phyloP scores from a whole-genome alignment of 2,888 invertebrate species.

The Drosophila buzzatii region DNA sequence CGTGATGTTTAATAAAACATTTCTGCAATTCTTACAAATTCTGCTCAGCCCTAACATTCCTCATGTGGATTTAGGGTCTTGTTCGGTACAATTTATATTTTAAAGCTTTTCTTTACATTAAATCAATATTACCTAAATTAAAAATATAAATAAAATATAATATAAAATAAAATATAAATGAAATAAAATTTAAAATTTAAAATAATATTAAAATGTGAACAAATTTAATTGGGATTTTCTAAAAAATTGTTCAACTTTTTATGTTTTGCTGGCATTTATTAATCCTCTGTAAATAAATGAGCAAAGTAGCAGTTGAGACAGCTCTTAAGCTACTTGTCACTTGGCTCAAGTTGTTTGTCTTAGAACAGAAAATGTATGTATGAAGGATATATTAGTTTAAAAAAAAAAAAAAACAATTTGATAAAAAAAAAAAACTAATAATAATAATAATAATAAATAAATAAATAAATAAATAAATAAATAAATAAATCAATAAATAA shows the following conservation, averaged over 20 bases:
- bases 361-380: neutral
- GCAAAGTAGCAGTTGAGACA: neutral
- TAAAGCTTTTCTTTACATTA: neutral
- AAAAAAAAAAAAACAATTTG: no score
- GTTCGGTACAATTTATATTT: neutral
- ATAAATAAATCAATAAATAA: no score
- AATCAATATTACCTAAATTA: neutral
- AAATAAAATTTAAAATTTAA: no score
- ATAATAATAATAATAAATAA: no score
- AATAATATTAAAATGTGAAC: neutral
- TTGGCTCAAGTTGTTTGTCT: no score
- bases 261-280: neutral
- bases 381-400: neutral
- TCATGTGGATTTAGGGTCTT: neutral
- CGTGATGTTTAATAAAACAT: conserved; percentile 3
- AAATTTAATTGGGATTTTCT: no score
- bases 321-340: neutral
- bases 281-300: neutral
- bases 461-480: no score
- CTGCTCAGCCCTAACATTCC: neutral
- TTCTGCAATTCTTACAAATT: conserved; percentile 1
- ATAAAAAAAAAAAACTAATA: no score
- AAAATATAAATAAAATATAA: no score
- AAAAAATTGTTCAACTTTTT: neutral
- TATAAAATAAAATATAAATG: no score